Conservation (phyloP, 2,888 invertebrate genomes). For the Matsumyia berberina region DNA sequence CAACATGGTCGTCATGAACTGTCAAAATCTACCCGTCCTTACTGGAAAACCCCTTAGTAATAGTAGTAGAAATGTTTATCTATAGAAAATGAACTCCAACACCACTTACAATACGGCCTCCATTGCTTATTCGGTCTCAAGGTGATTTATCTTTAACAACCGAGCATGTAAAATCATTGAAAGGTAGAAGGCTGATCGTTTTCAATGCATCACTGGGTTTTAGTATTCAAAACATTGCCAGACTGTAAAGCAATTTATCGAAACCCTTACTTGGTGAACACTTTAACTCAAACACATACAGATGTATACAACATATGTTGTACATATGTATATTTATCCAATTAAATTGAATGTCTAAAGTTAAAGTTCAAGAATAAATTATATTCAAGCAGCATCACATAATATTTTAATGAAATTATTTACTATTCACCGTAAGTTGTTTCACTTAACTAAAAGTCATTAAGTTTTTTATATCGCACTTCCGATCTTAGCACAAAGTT, state of each 20-base stretch:
- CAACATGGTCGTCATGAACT: too few relatives aligned
- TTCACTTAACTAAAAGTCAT: background rate
- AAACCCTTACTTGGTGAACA: too few relatives aligned
- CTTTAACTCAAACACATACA: too few relatives aligned
- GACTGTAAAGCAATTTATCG: background rate
- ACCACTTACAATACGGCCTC: too few relatives aligned
- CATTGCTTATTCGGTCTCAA: too few relatives aligned
- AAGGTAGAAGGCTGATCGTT: background rate
- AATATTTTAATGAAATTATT: slow-evolving; percentile 1
- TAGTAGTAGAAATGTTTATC: too few relatives aligned
- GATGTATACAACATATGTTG: too few relatives aligned
- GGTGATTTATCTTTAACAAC: background rate
- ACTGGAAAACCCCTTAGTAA: too few relatives aligned
- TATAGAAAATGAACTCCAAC: too few relatives aligned
- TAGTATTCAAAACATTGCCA: background rate
- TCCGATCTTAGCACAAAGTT: background rate
- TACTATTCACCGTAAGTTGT: background rate
- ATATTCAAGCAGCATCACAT: background rate
- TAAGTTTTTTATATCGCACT: background rate
- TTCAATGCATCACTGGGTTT: background rate
- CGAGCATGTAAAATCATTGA: background rate
- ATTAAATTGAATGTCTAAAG: background rate
- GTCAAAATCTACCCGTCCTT: too few relatives aligned
- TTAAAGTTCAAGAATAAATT: background rate
- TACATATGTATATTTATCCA: background rate